Percentiles rank a stretch among this genome's conserved stretches.
These are phyloP conservation scores for Cyanoderma ruficeps DNA, from an alignment of 2,113 vertebrate genomes.

Conservation along the genomic window DNA sequence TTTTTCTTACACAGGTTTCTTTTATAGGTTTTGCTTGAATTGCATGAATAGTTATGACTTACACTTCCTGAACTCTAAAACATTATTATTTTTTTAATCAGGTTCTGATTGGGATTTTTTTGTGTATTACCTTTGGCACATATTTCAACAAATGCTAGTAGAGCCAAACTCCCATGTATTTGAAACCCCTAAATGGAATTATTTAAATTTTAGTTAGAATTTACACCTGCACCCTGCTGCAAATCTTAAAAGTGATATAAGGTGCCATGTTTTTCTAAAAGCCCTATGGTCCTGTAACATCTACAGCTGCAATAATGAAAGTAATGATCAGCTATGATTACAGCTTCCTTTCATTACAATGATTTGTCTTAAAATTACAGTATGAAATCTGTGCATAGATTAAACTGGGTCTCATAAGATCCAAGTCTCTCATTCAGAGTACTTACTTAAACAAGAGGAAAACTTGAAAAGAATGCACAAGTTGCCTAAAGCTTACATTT, in stretches of 20 bases:
- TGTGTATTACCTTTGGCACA: background rate
- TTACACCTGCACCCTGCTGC: background rate
- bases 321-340: background rate
- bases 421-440: background rate
- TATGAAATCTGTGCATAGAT: background rate
- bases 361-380: background rate
- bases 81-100: background rate
- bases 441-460: background rate
- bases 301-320: background rate
- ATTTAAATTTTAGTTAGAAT: background rate
- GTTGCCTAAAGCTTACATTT: background rate
- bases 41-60: background rate
- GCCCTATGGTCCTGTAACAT: background rate
- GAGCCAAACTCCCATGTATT: background rate
- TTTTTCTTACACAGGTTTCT: background rate
- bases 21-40: background rate
- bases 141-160: background rate
- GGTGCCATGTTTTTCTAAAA: background rate
- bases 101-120: accelerated
- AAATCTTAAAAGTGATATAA: background rate
- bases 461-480: background rate
- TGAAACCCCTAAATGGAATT: background rate
- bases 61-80: background rate
- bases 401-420: background rate
- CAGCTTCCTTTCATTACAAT: background rate